Evolutionary conservation across 2,113 vertebrate genomes (phyloP).

Genomic region (Platichthys stellatus): DNA sequence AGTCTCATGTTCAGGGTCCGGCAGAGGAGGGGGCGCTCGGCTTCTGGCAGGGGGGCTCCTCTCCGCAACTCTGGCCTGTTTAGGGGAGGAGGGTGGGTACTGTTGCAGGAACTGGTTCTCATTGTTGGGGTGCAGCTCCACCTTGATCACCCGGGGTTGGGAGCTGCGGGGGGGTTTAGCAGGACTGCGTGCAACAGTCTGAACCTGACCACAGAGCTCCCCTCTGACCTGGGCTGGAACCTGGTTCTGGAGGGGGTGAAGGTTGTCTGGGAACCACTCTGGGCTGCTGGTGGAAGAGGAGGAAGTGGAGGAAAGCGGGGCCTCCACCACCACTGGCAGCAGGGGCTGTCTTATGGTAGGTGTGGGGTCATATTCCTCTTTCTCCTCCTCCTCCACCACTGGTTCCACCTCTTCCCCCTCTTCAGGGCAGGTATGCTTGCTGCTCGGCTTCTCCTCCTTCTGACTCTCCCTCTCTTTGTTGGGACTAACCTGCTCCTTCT

Average conservation of each 20-base stretch:
- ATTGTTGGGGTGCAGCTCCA: conserved; percentile 78
- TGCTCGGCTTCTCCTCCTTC: conserved; percentile 81
- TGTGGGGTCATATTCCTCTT: conserved; percentile 60
- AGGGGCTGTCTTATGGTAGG: conserved; percentile 67
- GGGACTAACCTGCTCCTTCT: conserved; percentile 74
- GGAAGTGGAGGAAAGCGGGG: conserved; percentile 74
- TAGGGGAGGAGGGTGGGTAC: conserved; percentile 74
- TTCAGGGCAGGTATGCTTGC: conserved; percentile 64
- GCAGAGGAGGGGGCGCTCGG: conserved; percentile 55
- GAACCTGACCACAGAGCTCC: conserved; percentile 62
- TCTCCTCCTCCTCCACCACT: conserved; percentile 43
- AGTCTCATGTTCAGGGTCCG: conserved; percentile 87
- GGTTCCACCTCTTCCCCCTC: conserved; percentile 61
- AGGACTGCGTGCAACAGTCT: conserved; percentile 65
- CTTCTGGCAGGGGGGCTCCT: conserved; percentile 81
- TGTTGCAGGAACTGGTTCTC: conserved; percentile 79
- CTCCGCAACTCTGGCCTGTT: conserved; percentile 85
- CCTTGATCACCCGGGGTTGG: conserved; percentile 72
- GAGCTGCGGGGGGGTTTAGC: conserved; percentile 70
- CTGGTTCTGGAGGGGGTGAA: conserved; percentile 61
- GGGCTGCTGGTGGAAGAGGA: conserved; percentile 70
- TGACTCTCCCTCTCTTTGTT: conserved; percentile 75
- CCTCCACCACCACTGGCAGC: conserved; percentile 76
- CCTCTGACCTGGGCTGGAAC: conserved; percentile 63
- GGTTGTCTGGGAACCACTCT: conserved; percentile 65